Evolutionary conservation across 2,888 invertebrate species (phyloP), one percentile per base, ranked within the genome.

Genomic region (Drosophila kanekoi): DNA sequence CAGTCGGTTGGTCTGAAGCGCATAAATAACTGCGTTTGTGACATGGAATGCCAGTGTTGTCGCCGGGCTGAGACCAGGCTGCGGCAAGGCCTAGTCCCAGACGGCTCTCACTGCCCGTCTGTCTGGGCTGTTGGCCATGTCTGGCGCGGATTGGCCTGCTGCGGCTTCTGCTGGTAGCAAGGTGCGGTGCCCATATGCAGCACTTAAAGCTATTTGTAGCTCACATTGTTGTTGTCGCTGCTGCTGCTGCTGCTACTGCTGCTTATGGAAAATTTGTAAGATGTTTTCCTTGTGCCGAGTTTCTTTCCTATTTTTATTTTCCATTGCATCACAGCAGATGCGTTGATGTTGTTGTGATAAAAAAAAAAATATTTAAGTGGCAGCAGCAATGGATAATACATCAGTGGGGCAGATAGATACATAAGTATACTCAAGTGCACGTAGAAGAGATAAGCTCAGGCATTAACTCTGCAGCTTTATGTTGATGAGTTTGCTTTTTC

Each of bases 21-120:
- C 85, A 86, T 86, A 86, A 86, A 86, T 86, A 86, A 86, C 89
- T 88, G 89, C 89, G 87, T 88, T 76, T 89, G 69, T 86, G 85
- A 89, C 85, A 88, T 82, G 79, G 71, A 70, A 74, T 79, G 81
- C 79, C 37, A 23, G 49, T 62, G 59, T 54, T 72, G 67, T 77
- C 61, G 75, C 67, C 69, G 33, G 59, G 28, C 65, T 20, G 23
- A 44, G 48, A 44, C 48, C 41, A 53, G 45, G 43, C 54, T 53
- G 48, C 20, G 60, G 49, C 85, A 59, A 69, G 66, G 77, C 86
- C 86, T 66, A 68, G 88, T 79, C 67, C 51, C 66, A 69, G 74
- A 74, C 56, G 76, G 65, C 80, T 71, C 77, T 80, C 80, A 77
- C 81, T 72, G 83, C 54, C 79, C 85, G 83, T 60, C 72, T 65